Evolutionary conservation across 2,113 vertebrate genomes (phyloP).

Genomic region (Raphicerus campestris): DNA sequence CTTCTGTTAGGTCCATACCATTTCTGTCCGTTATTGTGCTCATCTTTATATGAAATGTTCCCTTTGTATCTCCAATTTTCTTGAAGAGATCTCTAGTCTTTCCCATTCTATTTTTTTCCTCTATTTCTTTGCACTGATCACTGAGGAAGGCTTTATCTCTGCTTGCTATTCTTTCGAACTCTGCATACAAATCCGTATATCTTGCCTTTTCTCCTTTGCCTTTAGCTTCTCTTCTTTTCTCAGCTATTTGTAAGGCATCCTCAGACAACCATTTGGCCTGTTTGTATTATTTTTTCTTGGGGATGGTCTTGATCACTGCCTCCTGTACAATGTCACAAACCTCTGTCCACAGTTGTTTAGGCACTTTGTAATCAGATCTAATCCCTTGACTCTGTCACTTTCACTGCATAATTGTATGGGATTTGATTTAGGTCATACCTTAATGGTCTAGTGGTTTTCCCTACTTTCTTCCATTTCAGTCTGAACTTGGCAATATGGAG

Average conservation of each 20-base stretch:
- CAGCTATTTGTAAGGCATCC: neutral
- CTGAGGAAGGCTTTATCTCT: neutral
- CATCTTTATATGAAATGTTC: neutral
- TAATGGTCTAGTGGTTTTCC: neutral
- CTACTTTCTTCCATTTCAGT: neutral
- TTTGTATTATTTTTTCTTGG: neutral
- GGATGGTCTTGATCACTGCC: neutral
- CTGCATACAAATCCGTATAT: neutral
- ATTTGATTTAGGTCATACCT: neutral
- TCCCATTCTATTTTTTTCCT: neutral
- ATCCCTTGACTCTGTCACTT: neutral
- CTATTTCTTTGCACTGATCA: neutral
- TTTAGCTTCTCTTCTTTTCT: neutral
- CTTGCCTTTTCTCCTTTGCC: neutral
- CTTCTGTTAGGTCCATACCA: neutral
- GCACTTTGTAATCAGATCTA: neutral
- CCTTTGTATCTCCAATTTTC: neutral
- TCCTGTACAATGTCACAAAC: neutral
- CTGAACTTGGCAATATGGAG: neutral
- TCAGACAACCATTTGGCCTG: neutral
- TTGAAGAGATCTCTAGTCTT: neutral
- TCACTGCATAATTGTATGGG: accelerated
- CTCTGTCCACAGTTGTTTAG: neutral
- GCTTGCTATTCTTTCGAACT: neutral
- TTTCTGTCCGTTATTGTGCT: accelerated